These are phyloP conservation scores for Ctenomys sociabilis DNA, from an alignment of 2,113 vertebrate species.

Conservation along the genomic window DNA sequence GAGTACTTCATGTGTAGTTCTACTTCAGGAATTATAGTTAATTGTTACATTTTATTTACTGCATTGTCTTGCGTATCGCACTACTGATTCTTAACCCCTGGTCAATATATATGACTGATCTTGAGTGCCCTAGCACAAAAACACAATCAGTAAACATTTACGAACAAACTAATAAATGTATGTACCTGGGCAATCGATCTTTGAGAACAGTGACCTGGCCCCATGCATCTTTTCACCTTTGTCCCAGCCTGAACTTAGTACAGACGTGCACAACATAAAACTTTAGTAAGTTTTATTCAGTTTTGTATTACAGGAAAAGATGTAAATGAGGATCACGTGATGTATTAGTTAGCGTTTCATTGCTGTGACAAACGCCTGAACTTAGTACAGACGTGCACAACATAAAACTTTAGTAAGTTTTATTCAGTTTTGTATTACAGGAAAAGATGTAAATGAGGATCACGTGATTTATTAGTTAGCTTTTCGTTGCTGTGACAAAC, in stretches of 20 bases:
- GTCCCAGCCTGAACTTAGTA: neutral
- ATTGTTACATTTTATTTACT: slow-evolving; percentile 16
- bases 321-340: too few species aligned
- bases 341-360: too few species aligned
- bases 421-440: slow-evolving; percentile 46
- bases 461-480: neutral
- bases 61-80: neutral
- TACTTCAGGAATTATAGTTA: neutral
- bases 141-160: neutral
- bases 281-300: too few species aligned
- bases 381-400: neutral
- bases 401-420: neutral
- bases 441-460: slow-evolving; percentile 24
- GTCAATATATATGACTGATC: neutral
- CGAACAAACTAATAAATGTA: neutral
- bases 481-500: neutral
- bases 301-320: too few species aligned
- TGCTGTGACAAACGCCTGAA: too few species aligned
- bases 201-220: neutral
- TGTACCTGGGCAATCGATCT: neutral
- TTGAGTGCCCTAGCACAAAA: neutral
- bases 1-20: neutral
- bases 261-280: neutral
- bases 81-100: neutral
- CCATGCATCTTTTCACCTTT: neutral